phyloP scores from a whole-genome alignment of 2,888 invertebrate species.

The Biston betularia region DNA sequence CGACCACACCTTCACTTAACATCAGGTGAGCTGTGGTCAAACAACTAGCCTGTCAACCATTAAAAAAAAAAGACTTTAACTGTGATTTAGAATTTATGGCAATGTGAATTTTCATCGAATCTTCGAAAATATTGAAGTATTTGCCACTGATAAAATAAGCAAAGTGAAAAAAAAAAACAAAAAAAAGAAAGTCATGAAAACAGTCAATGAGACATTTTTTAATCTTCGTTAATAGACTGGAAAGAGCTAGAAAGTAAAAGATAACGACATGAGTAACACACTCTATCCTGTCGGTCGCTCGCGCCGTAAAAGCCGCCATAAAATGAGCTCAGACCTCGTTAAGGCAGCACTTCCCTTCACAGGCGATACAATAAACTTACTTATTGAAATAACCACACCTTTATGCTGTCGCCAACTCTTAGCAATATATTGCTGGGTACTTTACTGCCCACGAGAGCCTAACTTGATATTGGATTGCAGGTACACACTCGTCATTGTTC shows the following conservation, averaged over 20 bases:
- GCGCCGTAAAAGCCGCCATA: conserved; percentile 67
- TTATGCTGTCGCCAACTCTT: conserved; percentile 32
- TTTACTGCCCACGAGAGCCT: conserved; percentile 23
- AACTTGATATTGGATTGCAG: conserved; percentile 26
- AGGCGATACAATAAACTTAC: conserved; percentile 70
- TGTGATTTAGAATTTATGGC: too few relatives aligned
- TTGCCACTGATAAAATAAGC: too few relatives aligned
- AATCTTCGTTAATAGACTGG: conserved; percentile 37
- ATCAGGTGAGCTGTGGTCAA: too few relatives aligned
- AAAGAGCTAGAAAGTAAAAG: conserved; percentile 49
- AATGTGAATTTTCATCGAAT: too few relatives aligned
- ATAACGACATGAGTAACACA: conserved; percentile 54
- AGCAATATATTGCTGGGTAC: conserved; percentile 26
- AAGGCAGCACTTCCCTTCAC: conserved; percentile 64
- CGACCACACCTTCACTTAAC: too few relatives aligned
- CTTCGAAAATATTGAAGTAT: too few relatives aligned
- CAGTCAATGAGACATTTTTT: conserved; percentile 21
- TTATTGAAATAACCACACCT: conserved; percentile 75
- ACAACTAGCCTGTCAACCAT: too few relatives aligned
- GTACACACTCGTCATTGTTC: conserved; percentile 13
- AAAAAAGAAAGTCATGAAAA: not conserved
- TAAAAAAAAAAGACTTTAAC: too few relatives aligned
- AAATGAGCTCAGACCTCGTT: conserved; percentile 66
- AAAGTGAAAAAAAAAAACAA: too few relatives aligned
- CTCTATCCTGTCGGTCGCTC: conserved; percentile 52